Percentiles rank a stretch among this genome's conserved stretches.
These are phyloP conservation scores for Cyprinus carpio DNA, from an alignment of 2,113 vertebrate species.

Conservation along the genomic window DNA sequence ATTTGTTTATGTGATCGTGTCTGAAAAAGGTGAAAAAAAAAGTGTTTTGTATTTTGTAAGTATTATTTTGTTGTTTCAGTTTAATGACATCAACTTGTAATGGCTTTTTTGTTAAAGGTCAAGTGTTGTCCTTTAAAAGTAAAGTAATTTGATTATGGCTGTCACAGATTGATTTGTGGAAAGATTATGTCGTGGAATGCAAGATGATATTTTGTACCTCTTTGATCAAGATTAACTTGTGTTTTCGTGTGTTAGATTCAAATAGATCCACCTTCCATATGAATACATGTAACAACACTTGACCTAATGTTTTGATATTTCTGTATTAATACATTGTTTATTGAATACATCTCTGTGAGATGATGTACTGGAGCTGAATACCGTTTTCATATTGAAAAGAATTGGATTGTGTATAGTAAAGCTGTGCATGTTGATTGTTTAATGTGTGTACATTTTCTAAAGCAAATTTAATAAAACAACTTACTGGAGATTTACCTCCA, in stretches of 20 bases:
- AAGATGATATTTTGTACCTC: constrained; percentile 5
- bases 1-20: constrained; percentile 21
- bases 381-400: constrained; percentile 63
- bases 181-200: constrained; percentile 19
- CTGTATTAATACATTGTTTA: constrained; percentile 49
- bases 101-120: constrained; percentile 32
- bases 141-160: constrained; percentile 12
- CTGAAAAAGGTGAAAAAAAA: not conserved
- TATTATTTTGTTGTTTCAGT: constrained; percentile 37
- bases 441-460: constrained; percentile 52
- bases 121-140: constrained; percentile 39
- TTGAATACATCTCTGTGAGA: constrained; percentile 58
- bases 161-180: constrained; percentile 5
- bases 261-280: constrained; percentile 39
- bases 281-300: constrained; percentile 46
- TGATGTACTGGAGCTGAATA: constrained; percentile 52
- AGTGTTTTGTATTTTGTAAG: constrained; percentile 41
- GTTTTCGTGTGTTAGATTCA: constrained; percentile 42
- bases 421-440: constrained; percentile 59
- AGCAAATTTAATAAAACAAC: constrained; percentile 53
- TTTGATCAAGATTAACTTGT: constrained; percentile 38
- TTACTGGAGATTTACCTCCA: constrained; percentile 48
- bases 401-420: constrained; percentile 54
- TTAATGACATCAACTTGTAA: constrained; percentile 40
- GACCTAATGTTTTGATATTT: constrained; percentile 52